Conservation (phyloP, 2,888 invertebrate genomes). For the Lasioglossum leucozonium region DNA sequence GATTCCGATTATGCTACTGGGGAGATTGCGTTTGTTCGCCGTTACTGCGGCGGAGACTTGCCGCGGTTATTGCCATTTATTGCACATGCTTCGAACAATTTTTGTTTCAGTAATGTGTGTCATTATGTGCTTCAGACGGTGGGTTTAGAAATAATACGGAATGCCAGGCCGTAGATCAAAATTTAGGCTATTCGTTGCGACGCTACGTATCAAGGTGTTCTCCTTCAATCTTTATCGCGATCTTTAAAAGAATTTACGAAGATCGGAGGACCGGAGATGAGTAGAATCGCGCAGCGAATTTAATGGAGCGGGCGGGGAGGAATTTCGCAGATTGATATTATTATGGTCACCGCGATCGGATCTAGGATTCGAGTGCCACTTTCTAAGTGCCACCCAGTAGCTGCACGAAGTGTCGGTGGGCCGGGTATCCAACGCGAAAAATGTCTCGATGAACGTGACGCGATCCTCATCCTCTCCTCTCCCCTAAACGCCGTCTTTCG, state of each 20-base stretch:
- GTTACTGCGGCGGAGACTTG: neutral
- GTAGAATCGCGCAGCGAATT: neutral
- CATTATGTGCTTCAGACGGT: neutral
- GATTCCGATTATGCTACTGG: neutral
- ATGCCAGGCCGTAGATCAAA: neutral
- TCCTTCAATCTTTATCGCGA: too few species aligned
- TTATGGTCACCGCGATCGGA: neutral
- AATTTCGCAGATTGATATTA: neutral
- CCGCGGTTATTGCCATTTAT: neutral
- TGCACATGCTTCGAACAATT: neutral
- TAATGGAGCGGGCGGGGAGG: neutral
- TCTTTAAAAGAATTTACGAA: too few species aligned
- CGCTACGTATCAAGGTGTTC: too few species aligned
- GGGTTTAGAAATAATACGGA: neutral
- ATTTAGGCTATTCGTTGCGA: neutral
- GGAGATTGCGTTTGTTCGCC: neutral
- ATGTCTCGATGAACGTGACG: conserved; percentile 72
- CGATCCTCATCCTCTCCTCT: conserved; percentile 25
- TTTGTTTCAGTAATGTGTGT: neutral
- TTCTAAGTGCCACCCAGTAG: conserved; percentile 11
- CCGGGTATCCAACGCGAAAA: conserved; percentile 55
- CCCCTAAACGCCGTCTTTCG: conserved; percentile 67
- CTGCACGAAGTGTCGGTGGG: conserved; percentile 4
- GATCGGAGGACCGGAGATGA: neutral
- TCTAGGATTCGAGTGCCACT: neutral